Base-by-base conservation (phyloP, 2,888 invertebrate species). In the Drosophila diplacantha region DNA sequence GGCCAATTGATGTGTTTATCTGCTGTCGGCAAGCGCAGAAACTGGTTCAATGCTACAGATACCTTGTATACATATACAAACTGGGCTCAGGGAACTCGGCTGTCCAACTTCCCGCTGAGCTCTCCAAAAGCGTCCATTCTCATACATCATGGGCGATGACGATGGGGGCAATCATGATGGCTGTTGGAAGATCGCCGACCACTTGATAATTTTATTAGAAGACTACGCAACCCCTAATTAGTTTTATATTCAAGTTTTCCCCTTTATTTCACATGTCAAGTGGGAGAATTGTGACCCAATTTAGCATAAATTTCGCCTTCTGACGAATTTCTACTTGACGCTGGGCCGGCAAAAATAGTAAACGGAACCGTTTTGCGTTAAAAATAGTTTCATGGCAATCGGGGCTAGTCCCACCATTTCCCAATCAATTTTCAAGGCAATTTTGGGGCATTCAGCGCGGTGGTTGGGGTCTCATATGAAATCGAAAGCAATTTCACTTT, bases 401-500 rank as follows among this genome's bases (percentile, higher is more conserved):
- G 60, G 34, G 31, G 49, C 60, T 60, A 34, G 60, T 18, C 34
- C 59, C 56, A 37, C 52, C 61, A 66, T 72, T 76, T 72, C 52
- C 61, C 70, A 76, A 76, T 76, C 77, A 74, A 74, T 74, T 62
- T 54, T 61, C 66, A 73, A 70, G 65, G 74, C 77, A 68, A 74
- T 43, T 53, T 31, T 16, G 47, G 67, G 39, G 24, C 75, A 75
- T 59, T 68, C 38, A 18, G 18, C 6, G 14, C 8, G 37, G 53
- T 11, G 29, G 37, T 14, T 9, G 32, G 31, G 53, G 55, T 31
- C 50, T 32, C 39, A 29, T 50, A 63, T 39, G 60, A 83, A 83
- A 81, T 68, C 80, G 80, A 81, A 81, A 81, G 80, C 80, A 79
- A 81, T 81, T 81, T 83, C 80, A 73, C 76, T 79, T 74, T 75